These are phyloP conservation scores for Antheraea mylitta DNA, from an alignment of 1,140 invertebrate genomes.

Conservation along the genomic window DNA sequence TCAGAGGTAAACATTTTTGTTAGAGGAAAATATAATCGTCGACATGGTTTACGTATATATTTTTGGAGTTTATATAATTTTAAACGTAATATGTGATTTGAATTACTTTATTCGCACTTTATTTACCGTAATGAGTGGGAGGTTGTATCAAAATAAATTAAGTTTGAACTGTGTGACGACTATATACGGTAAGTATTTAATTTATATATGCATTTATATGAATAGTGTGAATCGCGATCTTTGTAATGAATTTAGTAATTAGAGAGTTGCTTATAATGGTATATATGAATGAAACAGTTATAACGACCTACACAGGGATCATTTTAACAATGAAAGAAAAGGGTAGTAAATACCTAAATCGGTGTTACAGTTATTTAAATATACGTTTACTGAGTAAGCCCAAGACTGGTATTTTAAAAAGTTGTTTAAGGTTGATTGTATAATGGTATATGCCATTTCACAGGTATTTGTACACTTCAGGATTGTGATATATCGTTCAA, in stretches of 20 bases:
- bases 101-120: constrained; percentile 51
- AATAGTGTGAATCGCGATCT: neutral
- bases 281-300: too few species aligned
- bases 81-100: constrained; percentile 45
- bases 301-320: too few species aligned
- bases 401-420: too few species aligned
- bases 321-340: too few species aligned
- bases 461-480: constrained; percentile 33
- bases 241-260: neutral
- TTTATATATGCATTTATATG: constrained; percentile 1
- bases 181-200: constrained; percentile 50
- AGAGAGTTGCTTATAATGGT: too few species aligned
- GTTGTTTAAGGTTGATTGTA: too few species aligned
- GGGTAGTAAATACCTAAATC: too few species aligned
- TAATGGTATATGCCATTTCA: neutral
- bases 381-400: too few species aligned
- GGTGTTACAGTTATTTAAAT: too few species aligned
- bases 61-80: constrained; percentile 27
- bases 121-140: constrained; percentile 45
- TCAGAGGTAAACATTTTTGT: too few species aligned
- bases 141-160: constrained; percentile 36
- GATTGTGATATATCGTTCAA: constrained; percentile 83
- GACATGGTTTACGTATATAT: constrained; percentile 5
- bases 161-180: constrained; percentile 39
- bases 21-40: neutral